phyloP scores from a whole-genome alignment of 1,140 invertebrate genomes.

The Atopsyche davidsoni region DNA sequence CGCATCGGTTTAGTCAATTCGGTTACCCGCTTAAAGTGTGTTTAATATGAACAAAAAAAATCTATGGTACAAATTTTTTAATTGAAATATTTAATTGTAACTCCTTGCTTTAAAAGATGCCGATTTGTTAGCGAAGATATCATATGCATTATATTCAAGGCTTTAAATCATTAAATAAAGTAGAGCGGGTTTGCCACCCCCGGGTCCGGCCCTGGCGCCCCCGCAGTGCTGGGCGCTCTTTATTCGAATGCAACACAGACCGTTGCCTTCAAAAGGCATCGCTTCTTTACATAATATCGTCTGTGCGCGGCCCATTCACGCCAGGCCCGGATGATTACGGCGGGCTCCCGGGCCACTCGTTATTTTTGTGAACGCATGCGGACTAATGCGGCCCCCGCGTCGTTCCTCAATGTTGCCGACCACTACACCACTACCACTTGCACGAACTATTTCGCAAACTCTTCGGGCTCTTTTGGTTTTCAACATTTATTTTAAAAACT shows the following conservation, averaged over 20 bases:
- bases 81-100: background rate
- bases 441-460: no score
- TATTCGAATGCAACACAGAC: slow-evolving; percentile 20
- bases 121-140: background rate
- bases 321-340: slow-evolving; percentile 17
- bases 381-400: slow-evolving; percentile 31
- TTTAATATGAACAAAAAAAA: background rate
- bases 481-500: no score
- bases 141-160: no score
- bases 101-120: background rate
- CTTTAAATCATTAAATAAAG: no score
- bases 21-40: no score
- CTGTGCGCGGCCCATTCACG: slow-evolving; percentile 8
- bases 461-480: no score
- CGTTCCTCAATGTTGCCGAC: slow-evolving; percentile 7
- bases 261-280: slow-evolving; percentile 21
- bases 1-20: no score
- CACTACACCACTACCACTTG: no score
- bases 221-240: slow-evolving; percentile 17
- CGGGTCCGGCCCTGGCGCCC: no score
- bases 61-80: background rate
- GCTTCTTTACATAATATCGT: slow-evolving; percentile 26
- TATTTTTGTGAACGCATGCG: slow-evolving; percentile 50
- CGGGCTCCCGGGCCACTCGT: slow-evolving; percentile 34
- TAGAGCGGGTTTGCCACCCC: no score